These are phyloP conservation scores for Gorsachius magnificus DNA, from an alignment of 2,797 vertebrate species.

Conservation along the genomic window DNA sequence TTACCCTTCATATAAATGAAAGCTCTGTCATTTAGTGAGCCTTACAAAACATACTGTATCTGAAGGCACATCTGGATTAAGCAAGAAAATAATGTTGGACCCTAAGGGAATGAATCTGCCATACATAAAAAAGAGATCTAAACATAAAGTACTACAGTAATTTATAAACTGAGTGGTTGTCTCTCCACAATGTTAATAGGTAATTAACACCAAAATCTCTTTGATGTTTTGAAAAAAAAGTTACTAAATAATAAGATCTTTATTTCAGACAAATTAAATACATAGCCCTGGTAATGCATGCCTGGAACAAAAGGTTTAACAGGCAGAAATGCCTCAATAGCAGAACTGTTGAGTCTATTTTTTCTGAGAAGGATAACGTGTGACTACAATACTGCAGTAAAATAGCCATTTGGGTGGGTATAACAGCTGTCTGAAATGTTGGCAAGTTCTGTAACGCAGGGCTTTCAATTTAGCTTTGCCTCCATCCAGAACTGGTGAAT, in stretches of 20 bases:
- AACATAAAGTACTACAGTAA: neutral
- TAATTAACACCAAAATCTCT: neutral
- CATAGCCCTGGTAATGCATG: neutral
- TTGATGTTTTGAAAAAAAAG: neutral
- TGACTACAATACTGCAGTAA: neutral
- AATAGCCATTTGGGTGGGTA: neutral
- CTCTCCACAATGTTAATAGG: neutral
- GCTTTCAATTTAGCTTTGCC: neutral
- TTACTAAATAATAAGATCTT: neutral
- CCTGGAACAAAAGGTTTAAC: neutral
- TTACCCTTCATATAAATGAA: conserved; percentile 9
- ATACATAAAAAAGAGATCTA: neutral
- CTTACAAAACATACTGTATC: neutral
- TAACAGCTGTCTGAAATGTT: neutral
- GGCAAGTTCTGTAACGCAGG: neutral
- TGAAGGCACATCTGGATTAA: conserved; percentile 8
- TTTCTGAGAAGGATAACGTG: neutral
- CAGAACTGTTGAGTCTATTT: neutral
- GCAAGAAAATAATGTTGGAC: neutral
- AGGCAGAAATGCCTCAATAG: neutral
- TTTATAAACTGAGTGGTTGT: neutral
- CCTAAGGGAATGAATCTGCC: neutral
- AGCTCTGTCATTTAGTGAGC: neutral
- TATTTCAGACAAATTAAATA: neutral
- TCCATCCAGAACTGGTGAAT: neutral